Percentiles rank a stretch among this genome's conserved stretches.
Conservation (phyloP, 2,113 vertebrate species). For the Anhinga rufa region DNA sequence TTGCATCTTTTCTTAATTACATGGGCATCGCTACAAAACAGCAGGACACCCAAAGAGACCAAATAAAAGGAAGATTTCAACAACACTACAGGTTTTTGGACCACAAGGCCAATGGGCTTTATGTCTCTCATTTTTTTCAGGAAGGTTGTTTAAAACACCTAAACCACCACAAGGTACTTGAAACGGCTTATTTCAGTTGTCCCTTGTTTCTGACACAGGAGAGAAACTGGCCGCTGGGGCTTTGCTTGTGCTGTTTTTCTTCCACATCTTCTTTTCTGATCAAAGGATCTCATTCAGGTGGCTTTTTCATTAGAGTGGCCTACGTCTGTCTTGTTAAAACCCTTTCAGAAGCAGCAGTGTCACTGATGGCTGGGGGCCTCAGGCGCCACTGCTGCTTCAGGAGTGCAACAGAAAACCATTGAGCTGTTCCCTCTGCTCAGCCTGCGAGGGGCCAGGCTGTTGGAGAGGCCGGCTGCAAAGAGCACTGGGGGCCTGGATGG, state of each 20-base stretch:
- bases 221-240: background rate
- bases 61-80: background rate
- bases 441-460: background rate
- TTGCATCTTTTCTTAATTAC: background rate
- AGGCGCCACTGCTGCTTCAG: background rate
- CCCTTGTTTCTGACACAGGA: background rate
- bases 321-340: background rate
- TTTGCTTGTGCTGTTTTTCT: background rate
- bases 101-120: background rate
- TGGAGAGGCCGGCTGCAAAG: background rate
- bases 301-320: background rate
- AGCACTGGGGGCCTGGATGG: background rate
- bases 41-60: background rate
- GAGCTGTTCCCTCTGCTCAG: background rate
- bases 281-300: background rate
- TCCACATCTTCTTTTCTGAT: background rate
- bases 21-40: fast-evolving
- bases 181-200: background rate
- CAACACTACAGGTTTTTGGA: background rate
- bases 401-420: background rate
- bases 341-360: background rate
- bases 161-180: background rate
- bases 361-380: background rate
- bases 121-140: background rate
- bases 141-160: background rate